Evolutionary conservation across 1,140 invertebrate genomes (phyloP), one percentile per base, ranked within the genome.

Genomic region (Leptinotarsa defecta): DNA sequence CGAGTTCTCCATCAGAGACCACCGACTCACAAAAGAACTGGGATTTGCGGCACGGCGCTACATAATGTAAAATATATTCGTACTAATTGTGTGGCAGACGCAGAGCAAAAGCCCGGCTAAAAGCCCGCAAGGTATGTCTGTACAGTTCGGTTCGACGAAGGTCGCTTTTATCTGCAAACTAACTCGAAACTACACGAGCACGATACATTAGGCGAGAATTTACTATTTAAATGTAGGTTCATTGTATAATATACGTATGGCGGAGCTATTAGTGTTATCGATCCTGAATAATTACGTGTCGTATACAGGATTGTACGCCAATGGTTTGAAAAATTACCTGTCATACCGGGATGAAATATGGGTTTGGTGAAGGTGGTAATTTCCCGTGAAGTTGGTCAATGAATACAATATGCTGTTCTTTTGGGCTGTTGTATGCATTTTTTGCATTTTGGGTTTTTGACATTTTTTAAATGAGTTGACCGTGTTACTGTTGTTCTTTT

Each of bases 11-110:
- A 80, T 80, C 77, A 80, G 69, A 62, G 68, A 74, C 17, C 70
- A 27, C 48, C 48, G 27, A 27, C 49, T 63, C 6, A 13, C 61
- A 74, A 71, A 79, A 79, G 76, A 75, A 76, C 43, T 61, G 75
- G 75, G 76, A 78, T 74, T 78, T 72, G 68, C 61, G 57, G 73
- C 74, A 76, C 3, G 78, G 77, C 76, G 76, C 71, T 75, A 69
- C 74, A 76, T 78, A 80, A 80, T 75, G 75, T 78, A 77, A 80
- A 78, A 76, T 77, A 78, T 80, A 75, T 74, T 70, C 24, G 57
- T 62, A 74, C 74, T 79, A 76, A 79, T 79, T 79, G 73, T 69
- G 70, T 57, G 15, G 52, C 52, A 57, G 52, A 57, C n/a, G 52
- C 52, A 57, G 17, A 57, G n/a, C 52, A 57, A 57, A 19, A 57